Conservation (phyloP, 35 echinoderm and acorn worm species). For the Diadema setosum region DNA sequence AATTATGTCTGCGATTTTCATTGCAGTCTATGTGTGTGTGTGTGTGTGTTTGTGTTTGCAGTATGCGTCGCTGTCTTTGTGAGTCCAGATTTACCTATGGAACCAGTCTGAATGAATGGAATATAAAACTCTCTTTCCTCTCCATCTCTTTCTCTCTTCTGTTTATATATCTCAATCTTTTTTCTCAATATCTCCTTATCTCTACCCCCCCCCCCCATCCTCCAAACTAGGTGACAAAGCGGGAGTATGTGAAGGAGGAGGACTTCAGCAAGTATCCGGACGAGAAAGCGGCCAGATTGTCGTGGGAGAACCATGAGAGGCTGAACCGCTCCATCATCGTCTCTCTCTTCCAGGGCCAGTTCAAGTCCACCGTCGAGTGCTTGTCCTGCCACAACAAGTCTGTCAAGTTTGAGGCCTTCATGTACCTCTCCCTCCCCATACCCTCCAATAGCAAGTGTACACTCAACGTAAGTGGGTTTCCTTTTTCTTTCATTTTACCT, state of each 20-base stretch:
- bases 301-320: conserved; percentile 78
- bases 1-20: too few relatives aligned
- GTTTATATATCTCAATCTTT: background rate
- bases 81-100: too few relatives aligned
- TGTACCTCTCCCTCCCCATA: conserved; percentile 85
- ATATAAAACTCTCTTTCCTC: too few relatives aligned
- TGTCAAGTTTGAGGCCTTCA: conserved; percentile 93
- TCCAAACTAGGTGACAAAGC: conserved; percentile 83
- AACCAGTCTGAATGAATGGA: too few relatives aligned
- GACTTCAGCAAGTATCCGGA: conserved; percentile 66
- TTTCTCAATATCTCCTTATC: background rate
- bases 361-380: conserved; percentile 77
- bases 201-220: background rate
- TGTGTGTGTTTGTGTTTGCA: too few relatives aligned
- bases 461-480: conserved; percentile 47
- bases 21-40: too few relatives aligned
- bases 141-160: background rate
- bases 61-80: too few relatives aligned
- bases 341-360: conserved; percentile 88
- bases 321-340: conserved; percentile 93
- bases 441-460: conserved; percentile 63
- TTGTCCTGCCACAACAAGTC: conserved; percentile 70
- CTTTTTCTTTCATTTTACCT: background rate
- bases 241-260: conserved; percentile 88
- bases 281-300: conserved; percentile 30